phyloP scores from a whole-genome alignment of 1,140 invertebrate species.

The Anastatus disparis region DNA sequence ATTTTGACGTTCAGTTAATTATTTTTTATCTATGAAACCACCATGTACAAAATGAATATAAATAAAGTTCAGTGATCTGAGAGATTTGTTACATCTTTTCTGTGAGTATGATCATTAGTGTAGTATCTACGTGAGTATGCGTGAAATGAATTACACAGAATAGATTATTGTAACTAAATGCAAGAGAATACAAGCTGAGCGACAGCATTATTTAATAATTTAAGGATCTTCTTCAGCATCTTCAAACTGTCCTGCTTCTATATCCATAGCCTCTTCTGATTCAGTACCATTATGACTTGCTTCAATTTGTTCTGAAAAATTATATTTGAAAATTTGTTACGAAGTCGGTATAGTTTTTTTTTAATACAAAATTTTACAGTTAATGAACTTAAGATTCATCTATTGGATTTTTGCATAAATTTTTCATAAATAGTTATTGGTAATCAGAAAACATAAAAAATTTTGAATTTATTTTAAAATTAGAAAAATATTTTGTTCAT shows the following conservation, averaged over 20 bases:
- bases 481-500: conserved; percentile 4
- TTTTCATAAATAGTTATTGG: too few species aligned
- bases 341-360: background rate
- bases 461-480: background rate
- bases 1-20: conserved; percentile 32
- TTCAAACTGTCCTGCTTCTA: conserved; percentile 70
- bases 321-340: background rate
- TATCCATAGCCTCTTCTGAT: conserved; percentile 63
- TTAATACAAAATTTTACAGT: too few species aligned
- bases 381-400: too few species aligned
- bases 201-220: conserved; percentile 40
- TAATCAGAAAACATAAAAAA: background rate
- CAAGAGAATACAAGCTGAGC: conserved; percentile 49
- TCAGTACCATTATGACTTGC: conserved; percentile 58
- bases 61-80: conserved; percentile 54
- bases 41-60: conserved; percentile 64
- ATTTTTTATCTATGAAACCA: conserved; percentile 41
- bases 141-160: conserved; percentile 39
- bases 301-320: conserved; percentile 53
- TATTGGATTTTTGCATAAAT: too few species aligned
- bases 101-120: conserved; percentile 33
- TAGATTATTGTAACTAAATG: conserved; percentile 60
- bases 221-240: conserved; percentile 68
- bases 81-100: conserved; percentile 39
- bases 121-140: conserved; percentile 28